These are phyloP conservation scores for Dolomedes plantarius DNA, from an alignment of 2,888 invertebrate species.

Conservation along the genomic window DNA sequence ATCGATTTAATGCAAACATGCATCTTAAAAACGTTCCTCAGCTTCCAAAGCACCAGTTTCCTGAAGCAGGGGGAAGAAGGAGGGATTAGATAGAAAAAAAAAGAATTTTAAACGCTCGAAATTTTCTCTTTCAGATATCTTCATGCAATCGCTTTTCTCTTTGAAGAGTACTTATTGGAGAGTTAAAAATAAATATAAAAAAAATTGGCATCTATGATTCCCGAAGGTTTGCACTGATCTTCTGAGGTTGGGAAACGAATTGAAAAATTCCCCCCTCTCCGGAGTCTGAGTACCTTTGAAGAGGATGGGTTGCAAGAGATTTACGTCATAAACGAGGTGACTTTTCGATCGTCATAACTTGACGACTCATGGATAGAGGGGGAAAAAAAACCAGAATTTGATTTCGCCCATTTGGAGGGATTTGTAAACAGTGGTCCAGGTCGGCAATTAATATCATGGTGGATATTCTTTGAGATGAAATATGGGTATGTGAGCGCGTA, in stretches of 20 bases:
- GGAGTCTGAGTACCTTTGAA: not conserved
- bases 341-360: not conserved
- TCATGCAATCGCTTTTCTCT: not conserved
- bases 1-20: not conserved
- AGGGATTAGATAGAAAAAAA: too few species aligned
- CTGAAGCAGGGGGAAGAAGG: too few species aligned
- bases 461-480: not conserved
- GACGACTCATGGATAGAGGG: not conserved
- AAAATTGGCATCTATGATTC: not conserved
- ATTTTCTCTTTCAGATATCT: not conserved
- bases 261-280: conserved; percentile 4
- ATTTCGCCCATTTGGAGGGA: not conserved
- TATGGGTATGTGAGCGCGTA: too few species aligned
- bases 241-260: not conserved
- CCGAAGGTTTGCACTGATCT: conserved; percentile 3
- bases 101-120: not conserved
- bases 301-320: not conserved
- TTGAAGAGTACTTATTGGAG: not conserved
- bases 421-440: not conserved
- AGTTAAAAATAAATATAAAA: not conserved
- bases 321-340: not conserved
- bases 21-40: too few species aligned
- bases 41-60: too few species aligned
- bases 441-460: not conserved
- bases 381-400: not conserved